Evolutionary conservation across 1,140 invertebrate species (phyloP).

Genomic region (Trichogramma pretiosum): DNA sequence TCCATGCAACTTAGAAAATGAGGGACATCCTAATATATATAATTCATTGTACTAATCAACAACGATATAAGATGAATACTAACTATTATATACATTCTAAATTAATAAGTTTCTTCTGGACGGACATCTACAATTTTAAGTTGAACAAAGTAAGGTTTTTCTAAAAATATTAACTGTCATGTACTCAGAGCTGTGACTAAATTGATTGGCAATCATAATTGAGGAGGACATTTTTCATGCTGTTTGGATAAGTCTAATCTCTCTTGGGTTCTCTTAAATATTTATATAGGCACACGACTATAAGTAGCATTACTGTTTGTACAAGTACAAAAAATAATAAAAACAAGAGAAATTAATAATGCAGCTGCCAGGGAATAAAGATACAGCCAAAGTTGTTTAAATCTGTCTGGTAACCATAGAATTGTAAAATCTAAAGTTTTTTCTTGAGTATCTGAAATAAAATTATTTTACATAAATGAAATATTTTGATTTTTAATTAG

Average conservation of each 20-base stretch:
- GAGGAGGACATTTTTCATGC: too few relatives aligned
- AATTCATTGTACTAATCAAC: too few relatives aligned
- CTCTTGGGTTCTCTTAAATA: constrained; percentile 9
- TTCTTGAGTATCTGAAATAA: constrained; percentile 38
- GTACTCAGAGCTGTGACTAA: too few relatives aligned
- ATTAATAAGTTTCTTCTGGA: not conserved
- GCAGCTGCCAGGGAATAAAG: constrained; percentile 26
- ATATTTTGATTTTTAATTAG: not conserved
- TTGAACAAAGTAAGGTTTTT: too few relatives aligned
- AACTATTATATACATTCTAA: too few relatives aligned
- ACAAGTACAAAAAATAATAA: constrained; percentile 26
- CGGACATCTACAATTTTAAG: constrained; percentile 9
- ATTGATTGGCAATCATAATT: too few relatives aligned
- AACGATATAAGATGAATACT: too few relatives aligned
- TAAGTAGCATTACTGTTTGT: constrained; percentile 26
- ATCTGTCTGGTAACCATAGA: constrained; percentile 43
- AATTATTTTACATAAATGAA: not conserved
- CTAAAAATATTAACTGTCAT: too few relatives aligned
- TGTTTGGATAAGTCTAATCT: constrained; percentile 20
- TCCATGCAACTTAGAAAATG: too few relatives aligned
- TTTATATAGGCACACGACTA: constrained; percentile 25
- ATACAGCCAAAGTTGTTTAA: constrained; percentile 36
- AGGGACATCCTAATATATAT: too few relatives aligned
- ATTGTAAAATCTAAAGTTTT: constrained; percentile 42
- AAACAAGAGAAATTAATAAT: constrained; percentile 25